Base-by-base conservation (phyloP, 2,113 vertebrate species). In the Boleophthalmus pectinirostris region DNA sequence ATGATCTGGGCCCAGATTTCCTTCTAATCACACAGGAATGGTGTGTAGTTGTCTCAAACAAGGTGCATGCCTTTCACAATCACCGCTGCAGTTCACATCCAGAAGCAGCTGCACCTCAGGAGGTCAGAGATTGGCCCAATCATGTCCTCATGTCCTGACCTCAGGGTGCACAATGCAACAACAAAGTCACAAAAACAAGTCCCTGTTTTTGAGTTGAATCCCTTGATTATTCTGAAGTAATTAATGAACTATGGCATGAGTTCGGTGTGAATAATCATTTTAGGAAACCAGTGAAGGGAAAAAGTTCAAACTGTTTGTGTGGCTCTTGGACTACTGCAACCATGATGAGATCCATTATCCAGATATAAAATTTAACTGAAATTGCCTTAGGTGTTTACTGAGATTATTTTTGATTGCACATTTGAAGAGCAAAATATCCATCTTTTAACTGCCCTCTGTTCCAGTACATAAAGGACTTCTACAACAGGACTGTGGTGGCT, bases 391-490 rank as follows among this genome's bases (percentile, higher is more conserved):
- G 56, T 24, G 23, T 14, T 57, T 21, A 15, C 10, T 24, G 20
- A n/a, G 47, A 15, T 53, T n/a, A 9, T 57, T 3, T 24, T 24
- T 57, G 35, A 38, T 57, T 21, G 7, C 1, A 23, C n/a, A 11
- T 23, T 23, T 21, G 21, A 56, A 56, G 8, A 54, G 21, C n/a
- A 11, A 9, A 24, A 13, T 13, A 23, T 23, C 4, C 3, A 24
- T 33, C 58, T 7, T 61, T 24, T 61, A 24, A 61, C 35, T 49
- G 12, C 1, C 38, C 23, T 14, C 47, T 60, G 15, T 53, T 13
- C 73, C 70, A 97, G 96, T 92, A 96, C 79, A 97, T 97, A 56
- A 97, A 96, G 87, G 85, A 93, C 82, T 97, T 97, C 90, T 97
- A 96, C 91, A 97, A 97, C 0, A n/a, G 79, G 75, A 95, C 95